Base-by-base conservation (phyloP, 2,113 vertebrate genomes). In the Rhinolophus ferrumequinum region DNA sequence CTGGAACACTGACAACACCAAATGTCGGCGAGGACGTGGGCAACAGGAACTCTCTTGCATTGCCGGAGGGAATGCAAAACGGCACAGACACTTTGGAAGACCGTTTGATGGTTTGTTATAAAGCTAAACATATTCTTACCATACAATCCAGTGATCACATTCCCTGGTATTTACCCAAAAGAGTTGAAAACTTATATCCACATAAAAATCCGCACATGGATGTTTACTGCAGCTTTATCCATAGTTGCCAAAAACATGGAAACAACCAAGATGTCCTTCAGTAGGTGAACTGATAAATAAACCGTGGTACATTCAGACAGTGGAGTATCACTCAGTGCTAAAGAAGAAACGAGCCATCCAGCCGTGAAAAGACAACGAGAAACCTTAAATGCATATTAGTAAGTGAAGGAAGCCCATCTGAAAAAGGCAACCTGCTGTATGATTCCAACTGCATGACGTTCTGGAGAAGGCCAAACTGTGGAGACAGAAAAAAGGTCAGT, bases 171-270 rank as follows among this genome's bases (percentile, higher is more conserved):
- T 76, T 52, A 83, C 50, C 52, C 58, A 75, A 11, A 11, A 15
- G 21, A 67, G 33, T 1, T 82, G 33, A 67, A 80, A 38, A 58
- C 47, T 38, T 58, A 54, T 11, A 22, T 52, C 13, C 21, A 38
- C 38, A 44, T 54, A 73, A 47, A 87, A 66, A n/a, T 19, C 58
- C 75, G 76, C 35, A n/a, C 38, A 56, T 19, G 38, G 41, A 67
- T 67, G 50, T 82, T 88, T 75, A 75, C 33, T 88, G 76, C 24
- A 44, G 60, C 66, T 88, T 73, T 83, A 41, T 58, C 69, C 84
- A 16, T 76, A 67, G 67, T 13, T 38, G 15, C 2, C 41, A 80
- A 88, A 88, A 88, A 72, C 8, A 11, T 56, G 24, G 47, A 67
- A 89, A 16, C 44, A 28, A 33, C 73, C 13, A 24, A 86, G n/a